Base-by-base conservation (phyloP, 2,888 invertebrate species). In the Oscheius sp. region DNA sequence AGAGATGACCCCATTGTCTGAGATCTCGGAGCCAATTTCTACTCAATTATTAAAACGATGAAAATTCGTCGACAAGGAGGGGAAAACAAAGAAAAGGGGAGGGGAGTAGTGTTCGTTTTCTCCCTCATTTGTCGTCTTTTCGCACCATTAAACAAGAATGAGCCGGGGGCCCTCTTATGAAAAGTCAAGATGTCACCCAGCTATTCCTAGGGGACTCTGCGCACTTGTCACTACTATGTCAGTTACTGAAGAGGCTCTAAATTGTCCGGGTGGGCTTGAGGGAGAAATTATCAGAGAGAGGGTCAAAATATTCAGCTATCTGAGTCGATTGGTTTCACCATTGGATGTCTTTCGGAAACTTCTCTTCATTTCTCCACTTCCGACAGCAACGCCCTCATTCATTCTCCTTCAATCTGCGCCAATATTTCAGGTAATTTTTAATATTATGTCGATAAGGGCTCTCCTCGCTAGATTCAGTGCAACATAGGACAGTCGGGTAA, bases 391-490 rank as follows among this genome's bases (percentile, higher is more conserved):
- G 71, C 75, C 10, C 65, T 76, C n/a, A 57, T 78, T 8, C 73
- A 78, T 69, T 78, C 78, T n/a, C 78, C 78, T 2, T 71, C 78
- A n/a, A 23, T 78, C 12, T 78, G 78, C 45, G 25, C 70, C 5
- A 61, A 63, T 33, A 23, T 45, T n/a, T 37, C 42, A 15, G 70
- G 70, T 65, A 10, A 12, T 27, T 34, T 15, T 37, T 37, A 15
- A 8, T n/a, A 48, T 20, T 15, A 25, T 48, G 48, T 3, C 12
- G 25, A 48, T 12, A 48, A 20, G 20, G 12, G 4, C 3, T 48
- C 12, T 48, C n/a, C 20, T 48, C n/a, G 23, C 12, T 23, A 48
- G 12, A 48, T 15, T 10, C 37, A 37, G n/a, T n/a, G n/a, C n/a
- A n/a, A n/a, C n/a, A n/a, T n/a, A n/a, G n/a, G n/a, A n/a, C n/a